Conservation (phyloP, 53 echinoderm and acorn worm genomes). For the Zoroaster sp. region DNA sequence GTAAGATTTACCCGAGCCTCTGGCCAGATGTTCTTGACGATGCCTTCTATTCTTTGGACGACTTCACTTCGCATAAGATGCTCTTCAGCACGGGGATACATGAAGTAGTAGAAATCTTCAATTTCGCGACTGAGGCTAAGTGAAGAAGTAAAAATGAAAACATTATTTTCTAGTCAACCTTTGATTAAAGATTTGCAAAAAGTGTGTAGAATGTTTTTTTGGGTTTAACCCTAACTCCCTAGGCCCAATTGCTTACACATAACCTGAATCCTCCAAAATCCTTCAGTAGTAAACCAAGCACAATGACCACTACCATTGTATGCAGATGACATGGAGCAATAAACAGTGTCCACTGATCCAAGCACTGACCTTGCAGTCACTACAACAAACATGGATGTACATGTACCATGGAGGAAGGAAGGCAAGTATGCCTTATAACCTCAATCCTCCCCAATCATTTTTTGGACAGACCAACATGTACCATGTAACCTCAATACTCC, state of each 20-base stretch:
- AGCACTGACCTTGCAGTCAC: too few relatives aligned
- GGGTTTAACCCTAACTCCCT: background rate
- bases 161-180: background rate
- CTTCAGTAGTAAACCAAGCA: background rate
- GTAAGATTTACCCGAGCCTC: constrained; percentile 79
- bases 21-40: constrained; percentile 91
- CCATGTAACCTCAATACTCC: too few relatives aligned
- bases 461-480: too few relatives aligned
- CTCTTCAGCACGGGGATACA: constrained; percentile 90
- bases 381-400: too few relatives aligned
- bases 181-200: too few relatives aligned
- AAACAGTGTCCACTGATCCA: too few relatives aligned
- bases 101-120: constrained; percentile 85
- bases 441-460: too few relatives aligned
- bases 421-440: too few relatives aligned
- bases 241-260: background rate
- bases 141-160: background rate
- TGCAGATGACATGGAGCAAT: too few relatives aligned
- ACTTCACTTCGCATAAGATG: constrained; percentile 94
- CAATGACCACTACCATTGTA: background rate
- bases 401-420: too few relatives aligned
- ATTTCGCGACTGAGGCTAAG: constrained; percentile 86
- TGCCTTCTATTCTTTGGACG: constrained; percentile 77
- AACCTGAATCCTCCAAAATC: background rate
- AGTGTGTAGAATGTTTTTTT: too few relatives aligned